Evolutionary conservation across 2,797 vertebrate species (phyloP), one percentile per base, ranked within the genome.

Genomic region (Onychomys arenicola): DNA sequence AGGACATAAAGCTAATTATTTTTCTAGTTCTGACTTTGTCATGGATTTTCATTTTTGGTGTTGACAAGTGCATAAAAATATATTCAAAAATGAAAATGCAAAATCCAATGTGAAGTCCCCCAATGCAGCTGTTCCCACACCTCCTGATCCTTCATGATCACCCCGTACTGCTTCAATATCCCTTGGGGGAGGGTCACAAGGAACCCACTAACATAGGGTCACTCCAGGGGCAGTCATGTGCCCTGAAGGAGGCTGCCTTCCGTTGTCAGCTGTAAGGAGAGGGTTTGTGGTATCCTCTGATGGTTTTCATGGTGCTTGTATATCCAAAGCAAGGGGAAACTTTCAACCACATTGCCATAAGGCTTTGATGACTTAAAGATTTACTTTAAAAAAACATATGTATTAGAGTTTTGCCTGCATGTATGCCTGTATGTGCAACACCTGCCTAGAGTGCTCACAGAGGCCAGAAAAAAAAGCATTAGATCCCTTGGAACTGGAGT

Each of bases 271-370:
- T 37, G 2, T 14, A 12, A 2, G 11, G 23, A 11, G 29, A 43
- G 7, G 25, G 21, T 23, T 67, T 7, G 4, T 4, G 17, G 9
- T 86, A 27, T 6, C 16, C 27, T 16, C 2, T 0, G 4, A 21
- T 19, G 17, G 37, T 6, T 49, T 63, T 23, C 63, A 2, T 25
- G 27, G 77, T 14, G 32, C n/a, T 16, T 2, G 0, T 0, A 2
- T 17, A 9, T 9, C 43, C 2, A 27, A 25, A 34, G 92, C 88
- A 76, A 65, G 92, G 49, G 11, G 37, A 46, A 25, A n/a, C 37
- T 80, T 67, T n/a, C 46, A 43, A 34, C 49, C 23, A 76, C 7
- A 32, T 57, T 37, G 65, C 10, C 29, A 65, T 2, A n/a, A 91
- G 61, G 2, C 52, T 43, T 40, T 75, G 52, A 27, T 6, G 69